Evolutionary conservation across 1,140 invertebrate species (phyloP).

Genomic region (Lithobius niger): DNA sequence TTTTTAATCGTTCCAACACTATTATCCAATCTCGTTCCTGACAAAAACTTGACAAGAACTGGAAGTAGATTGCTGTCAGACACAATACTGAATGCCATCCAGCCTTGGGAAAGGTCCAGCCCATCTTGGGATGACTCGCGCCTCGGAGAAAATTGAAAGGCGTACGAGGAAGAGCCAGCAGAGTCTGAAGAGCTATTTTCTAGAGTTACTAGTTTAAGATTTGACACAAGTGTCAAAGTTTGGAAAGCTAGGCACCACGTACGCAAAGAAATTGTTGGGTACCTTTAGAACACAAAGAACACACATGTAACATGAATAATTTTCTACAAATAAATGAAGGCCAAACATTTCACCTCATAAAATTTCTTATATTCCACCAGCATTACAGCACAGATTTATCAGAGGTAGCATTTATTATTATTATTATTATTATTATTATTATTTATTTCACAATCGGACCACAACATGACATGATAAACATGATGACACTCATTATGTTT

Average conservation of each 20-base stretch:
- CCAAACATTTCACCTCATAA: too few species aligned
- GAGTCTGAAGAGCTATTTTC: background rate
- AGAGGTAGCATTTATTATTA: too few species aligned
- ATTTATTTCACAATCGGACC: too few species aligned
- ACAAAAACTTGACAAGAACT: constrained; percentile 54
- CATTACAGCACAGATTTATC: too few species aligned
- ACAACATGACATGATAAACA: too few species aligned
- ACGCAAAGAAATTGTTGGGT: constrained; percentile 49
- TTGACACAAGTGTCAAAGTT: constrained; percentile 34
- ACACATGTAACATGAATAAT: too few species aligned
- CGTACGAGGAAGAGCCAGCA: constrained; percentile 17
- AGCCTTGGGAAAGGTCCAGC: constrained; percentile 17
- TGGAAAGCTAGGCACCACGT: constrained; percentile 60
- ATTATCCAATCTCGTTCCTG: constrained; percentile 41
- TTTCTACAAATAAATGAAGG: too few species aligned
- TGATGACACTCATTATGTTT: too few species aligned
- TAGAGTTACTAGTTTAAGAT: constrained; percentile 7
- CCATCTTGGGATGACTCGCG: background rate
- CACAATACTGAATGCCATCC: constrained; percentile 45
- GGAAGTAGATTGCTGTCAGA: constrained; percentile 53
- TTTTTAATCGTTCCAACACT: background rate
- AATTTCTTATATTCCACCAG: too few species aligned
- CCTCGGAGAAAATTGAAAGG: constrained; percentile 7
- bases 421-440: too few species aligned
- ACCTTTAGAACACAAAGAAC: constrained; percentile 30